phyloP scores from a whole-genome alignment of 2,888 invertebrate species.

The Pyrrhosoma nymphula region DNA sequence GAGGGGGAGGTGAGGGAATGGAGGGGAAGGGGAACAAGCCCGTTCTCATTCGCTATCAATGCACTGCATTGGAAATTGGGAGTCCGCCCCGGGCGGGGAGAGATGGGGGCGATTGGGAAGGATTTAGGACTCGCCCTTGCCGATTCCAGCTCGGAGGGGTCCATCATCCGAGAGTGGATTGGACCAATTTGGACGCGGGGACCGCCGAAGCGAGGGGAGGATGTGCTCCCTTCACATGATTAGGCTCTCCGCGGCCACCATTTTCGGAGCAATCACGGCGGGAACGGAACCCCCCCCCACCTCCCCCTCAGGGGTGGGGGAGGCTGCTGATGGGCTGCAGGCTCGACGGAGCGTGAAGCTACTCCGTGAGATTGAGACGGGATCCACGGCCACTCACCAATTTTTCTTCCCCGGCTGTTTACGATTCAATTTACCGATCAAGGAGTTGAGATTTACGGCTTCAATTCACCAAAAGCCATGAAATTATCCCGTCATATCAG shows the following conservation, averaged over 20 bases:
- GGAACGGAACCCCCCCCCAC: background rate
- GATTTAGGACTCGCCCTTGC: background rate
- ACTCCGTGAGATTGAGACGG: background rate
- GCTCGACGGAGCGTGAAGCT: background rate
- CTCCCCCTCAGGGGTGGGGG: background rate
- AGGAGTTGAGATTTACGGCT: background rate
- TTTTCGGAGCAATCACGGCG: constrained; percentile 17
- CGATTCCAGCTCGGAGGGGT: background rate
- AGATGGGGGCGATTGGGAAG: background rate
- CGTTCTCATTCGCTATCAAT: background rate
- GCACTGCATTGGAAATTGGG: background rate
- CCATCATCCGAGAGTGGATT: background rate
- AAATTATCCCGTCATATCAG: background rate
- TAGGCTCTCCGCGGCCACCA: constrained; percentile 25
- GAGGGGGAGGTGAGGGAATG: background rate
- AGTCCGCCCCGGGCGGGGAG: background rate
- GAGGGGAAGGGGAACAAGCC: background rate
- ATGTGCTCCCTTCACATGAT: background rate
- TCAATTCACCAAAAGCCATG: background rate
- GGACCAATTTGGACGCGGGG: background rate
- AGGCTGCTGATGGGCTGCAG: background rate
- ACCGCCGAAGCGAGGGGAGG: background rate
- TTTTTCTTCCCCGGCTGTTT: background rate
- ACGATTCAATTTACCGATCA: background rate
- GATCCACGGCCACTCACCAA: background rate